Percentiles rank a stretch among this genome's conserved stretches.
These are phyloP conservation scores for Chrysaora quinquecirrha DNA, from an alignment of 30 jellyfish, hydroid and myxozoan genomes.

Conservation along the genomic window DNA sequence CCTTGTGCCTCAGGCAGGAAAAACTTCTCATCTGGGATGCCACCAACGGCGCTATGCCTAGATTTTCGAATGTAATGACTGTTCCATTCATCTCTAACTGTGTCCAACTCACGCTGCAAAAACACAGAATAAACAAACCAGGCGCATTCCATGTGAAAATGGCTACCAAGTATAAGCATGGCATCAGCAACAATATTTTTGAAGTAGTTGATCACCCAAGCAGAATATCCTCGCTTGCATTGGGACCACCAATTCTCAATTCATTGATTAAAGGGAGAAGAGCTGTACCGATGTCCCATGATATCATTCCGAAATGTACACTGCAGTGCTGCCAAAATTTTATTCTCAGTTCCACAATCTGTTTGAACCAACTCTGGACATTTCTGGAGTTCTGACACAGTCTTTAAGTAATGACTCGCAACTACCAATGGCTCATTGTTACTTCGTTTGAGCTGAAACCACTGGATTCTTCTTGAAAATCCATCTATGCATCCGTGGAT, in stretches of 20 bases:
- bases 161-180: not conserved
- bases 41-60: not conserved
- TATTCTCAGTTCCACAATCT: not conserved
- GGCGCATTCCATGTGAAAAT: not conserved
- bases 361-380: not conserved
- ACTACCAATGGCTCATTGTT: not conserved
- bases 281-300: not conserved
- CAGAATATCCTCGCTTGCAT: not conserved
- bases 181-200: not conserved
- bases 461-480: not conserved
- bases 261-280: not conserved
- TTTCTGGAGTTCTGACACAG: too few relatives aligned
- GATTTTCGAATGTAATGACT: not conserved
- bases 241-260: not conserved
- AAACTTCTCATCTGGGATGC: not conserved
- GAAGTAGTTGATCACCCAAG: not conserved
- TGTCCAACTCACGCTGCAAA: not conserved
- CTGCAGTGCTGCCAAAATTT: not conserved
- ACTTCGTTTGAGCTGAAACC: not conserved
- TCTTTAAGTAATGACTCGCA: not conserved
- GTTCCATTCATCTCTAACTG: not conserved
- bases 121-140: not conserved
- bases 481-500: not conserved
- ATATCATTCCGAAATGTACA: not conserved
- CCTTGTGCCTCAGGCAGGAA: not conserved